phyloP scores from a whole-genome alignment of 2,113 vertebrate genomes.

The Eupsittula cactorum region DNA sequence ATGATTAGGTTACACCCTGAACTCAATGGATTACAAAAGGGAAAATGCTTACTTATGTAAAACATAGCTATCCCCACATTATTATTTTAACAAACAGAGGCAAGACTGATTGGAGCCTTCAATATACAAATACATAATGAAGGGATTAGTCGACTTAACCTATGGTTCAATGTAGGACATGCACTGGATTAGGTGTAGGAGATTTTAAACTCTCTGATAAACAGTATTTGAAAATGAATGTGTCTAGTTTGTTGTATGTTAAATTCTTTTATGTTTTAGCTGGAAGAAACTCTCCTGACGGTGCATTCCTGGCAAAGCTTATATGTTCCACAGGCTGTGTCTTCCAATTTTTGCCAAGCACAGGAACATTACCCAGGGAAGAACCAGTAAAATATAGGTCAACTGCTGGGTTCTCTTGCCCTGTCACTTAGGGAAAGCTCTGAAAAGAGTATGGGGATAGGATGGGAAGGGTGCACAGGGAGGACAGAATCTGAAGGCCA shows the following conservation, averaged over 20 bases:
- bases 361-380: neutral
- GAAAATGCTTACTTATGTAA: neutral
- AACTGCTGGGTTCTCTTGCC: neutral
- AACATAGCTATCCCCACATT: neutral
- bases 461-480: neutral
- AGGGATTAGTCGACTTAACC: constrained; percentile 24
- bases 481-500: neutral
- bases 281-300: neutral
- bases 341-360: neutral
- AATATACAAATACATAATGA: constrained; percentile 2
- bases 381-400: neutral
- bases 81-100: constrained; percentile 47
- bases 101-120: constrained; percentile 44
- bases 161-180: neutral
- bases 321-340: neutral
- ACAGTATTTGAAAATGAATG: neutral
- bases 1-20: neutral
- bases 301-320: neutral
- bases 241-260: neutral
- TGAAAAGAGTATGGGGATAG: neutral
- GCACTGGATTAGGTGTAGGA: neutral
- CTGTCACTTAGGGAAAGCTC: neutral
- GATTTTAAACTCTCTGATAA: neutral
- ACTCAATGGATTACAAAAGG: neutral
- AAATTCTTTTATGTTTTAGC: constrained; percentile 13